Evolutionary conservation across 2,888 invertebrate genomes (phyloP).

Genomic region (Melanchra persicariae): DNA sequence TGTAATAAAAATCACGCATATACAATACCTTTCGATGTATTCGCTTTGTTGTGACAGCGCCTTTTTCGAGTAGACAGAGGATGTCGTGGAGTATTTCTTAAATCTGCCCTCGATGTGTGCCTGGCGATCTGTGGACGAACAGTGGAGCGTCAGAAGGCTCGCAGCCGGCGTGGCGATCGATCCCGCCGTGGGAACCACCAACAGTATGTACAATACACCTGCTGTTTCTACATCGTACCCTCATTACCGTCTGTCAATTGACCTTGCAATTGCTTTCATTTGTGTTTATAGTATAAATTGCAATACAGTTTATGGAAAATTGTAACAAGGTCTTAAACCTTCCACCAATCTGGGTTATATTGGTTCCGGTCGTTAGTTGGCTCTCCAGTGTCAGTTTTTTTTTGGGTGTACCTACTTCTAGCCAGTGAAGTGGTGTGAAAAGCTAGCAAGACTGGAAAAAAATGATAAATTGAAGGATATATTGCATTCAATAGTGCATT

Average conservation of each 20-base stretch:
- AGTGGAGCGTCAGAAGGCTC: slow-evolving; percentile 69
- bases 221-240: slow-evolving; percentile 60
- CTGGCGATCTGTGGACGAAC: slow-evolving; percentile 84
- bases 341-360: slow-evolving; percentile 57
- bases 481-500: slow-evolving; percentile 7
- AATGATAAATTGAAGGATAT: slow-evolving; percentile 10
- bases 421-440: slow-evolving; percentile 4
- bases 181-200: slow-evolving; percentile 77
- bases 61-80: slow-evolving; percentile 88
- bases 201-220: slow-evolving; percentile 64
- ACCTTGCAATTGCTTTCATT: slow-evolving; percentile 59
- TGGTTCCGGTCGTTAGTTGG: slow-evolving; percentile 54
- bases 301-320: slow-evolving; percentile 53
- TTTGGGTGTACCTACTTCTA: slow-evolving; percentile 12
- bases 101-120: slow-evolving; percentile 88
- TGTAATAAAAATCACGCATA: slow-evolving; percentile 8
- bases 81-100: slow-evolving; percentile 89
- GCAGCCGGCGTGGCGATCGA: slow-evolving; percentile 73
- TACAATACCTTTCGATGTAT: slow-evolving; percentile 85
- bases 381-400: slow-evolving; percentile 25
- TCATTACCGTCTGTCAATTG: slow-evolving; percentile 45
- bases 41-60: slow-evolving; percentile 87
- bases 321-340: slow-evolving; percentile 60
- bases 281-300: slow-evolving; percentile 48
- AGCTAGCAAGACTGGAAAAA: not conserved